Evolutionary conservation across 2,113 vertebrate genomes (phyloP).

Genomic region (Aldabrachelys gigantea): DNA sequence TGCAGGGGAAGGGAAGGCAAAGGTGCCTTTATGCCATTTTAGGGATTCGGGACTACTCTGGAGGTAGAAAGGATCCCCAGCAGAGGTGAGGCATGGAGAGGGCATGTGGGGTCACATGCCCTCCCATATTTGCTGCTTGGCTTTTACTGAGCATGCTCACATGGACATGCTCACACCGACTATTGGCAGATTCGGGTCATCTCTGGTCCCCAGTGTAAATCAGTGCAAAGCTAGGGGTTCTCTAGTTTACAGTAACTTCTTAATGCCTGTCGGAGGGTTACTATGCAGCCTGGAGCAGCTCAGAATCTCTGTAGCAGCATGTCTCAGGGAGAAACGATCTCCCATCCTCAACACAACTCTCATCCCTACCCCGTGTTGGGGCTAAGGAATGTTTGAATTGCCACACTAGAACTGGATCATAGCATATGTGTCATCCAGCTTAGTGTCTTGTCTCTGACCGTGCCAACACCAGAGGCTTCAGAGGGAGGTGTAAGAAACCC

Average conservation of each 20-base stretch:
- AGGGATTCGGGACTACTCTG: neutral
- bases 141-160: too few species aligned
- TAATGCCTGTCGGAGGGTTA: neutral
- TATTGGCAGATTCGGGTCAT: too few species aligned
- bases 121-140: too few species aligned
- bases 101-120: too few species aligned
- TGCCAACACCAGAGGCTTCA: neutral
- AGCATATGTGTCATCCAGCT: neutral
- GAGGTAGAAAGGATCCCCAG: neutral
- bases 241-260: neutral
- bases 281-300: neutral
- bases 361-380: neutral
- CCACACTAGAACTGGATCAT: neutral
- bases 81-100: too few species aligned
- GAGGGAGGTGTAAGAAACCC: neutral
- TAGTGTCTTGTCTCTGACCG: neutral
- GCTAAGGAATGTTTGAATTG: neutral
- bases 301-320: accelerated
- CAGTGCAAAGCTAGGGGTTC: neutral
- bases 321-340: neutral
- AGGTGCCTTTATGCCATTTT: neutral
- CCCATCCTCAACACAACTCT: neutral
- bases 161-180: too few species aligned
- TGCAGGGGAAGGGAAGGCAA: neutral
- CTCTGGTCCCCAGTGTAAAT: neutral